Conservation (phyloP, 1,140 invertebrate species). For the Trachymyrmex cornetzi region DNA sequence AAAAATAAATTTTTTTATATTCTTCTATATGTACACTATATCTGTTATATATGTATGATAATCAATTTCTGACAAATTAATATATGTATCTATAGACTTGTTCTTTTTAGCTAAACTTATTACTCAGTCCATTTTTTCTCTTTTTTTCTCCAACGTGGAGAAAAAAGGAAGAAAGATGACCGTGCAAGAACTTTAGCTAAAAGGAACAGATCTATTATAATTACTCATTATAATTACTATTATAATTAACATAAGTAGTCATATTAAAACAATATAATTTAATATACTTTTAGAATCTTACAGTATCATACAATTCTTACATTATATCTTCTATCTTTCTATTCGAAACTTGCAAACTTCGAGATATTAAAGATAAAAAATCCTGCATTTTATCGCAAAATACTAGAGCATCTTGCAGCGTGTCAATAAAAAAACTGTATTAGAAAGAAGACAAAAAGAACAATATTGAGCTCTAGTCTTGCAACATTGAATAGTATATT, state of each 20-base stretch:
- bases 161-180: no score
- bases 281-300: background rate
- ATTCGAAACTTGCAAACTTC: background rate
- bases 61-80: no score
- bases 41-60: no score
- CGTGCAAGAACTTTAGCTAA: no score
- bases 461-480: no score
- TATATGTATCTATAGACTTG: no score
- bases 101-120: no score
- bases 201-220: background rate
- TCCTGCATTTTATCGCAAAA: background rate
- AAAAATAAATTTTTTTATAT: no score
- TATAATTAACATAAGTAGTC: background rate
- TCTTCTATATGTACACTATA: no score
- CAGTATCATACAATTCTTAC: background rate
- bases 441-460: background rate
- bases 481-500: background rate
- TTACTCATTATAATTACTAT: background rate
- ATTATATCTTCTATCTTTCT: background rate
- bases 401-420: background rate
- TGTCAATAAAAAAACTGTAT: background rate
- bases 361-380: constrained; percentile 3
- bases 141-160: no score
- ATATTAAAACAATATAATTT: background rate
- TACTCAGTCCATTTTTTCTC: no score